These are phyloP conservation scores for Theretra japonica DNA, from an alignment of 2,888 invertebrate species.

Conservation along the genomic window DNA sequence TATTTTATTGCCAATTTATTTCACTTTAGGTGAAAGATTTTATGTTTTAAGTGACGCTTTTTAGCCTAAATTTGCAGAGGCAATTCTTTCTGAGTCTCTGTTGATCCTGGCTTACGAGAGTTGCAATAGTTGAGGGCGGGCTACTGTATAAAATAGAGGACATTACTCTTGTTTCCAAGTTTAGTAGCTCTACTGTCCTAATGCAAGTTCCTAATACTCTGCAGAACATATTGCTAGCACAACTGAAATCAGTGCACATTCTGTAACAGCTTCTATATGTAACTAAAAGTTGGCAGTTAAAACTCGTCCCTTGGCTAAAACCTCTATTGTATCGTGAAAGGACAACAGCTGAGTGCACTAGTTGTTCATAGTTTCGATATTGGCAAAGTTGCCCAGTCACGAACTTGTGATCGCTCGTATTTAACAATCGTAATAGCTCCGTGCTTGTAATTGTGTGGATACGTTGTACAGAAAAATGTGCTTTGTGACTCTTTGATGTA, in stretches of 20 bases:
- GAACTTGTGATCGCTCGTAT: constrained; percentile 36
- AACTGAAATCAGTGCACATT: not conserved
- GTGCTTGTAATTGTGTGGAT: constrained; percentile 11
- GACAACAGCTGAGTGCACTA: constrained; percentile 62
- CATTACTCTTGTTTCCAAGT: too few species aligned
- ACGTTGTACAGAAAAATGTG: constrained; percentile 2
- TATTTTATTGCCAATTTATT: too few species aligned
- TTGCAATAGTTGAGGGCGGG: too few species aligned
- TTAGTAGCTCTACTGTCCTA: too few species aligned
- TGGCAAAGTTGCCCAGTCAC: constrained; percentile 62
- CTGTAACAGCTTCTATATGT: not conserved
- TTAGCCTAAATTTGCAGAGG: too few species aligned
- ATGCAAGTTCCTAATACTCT: too few species aligned
- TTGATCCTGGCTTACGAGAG: too few species aligned
- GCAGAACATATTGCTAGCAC: not conserved
- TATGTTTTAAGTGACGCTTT: too few species aligned
- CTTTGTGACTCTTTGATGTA: not conserved
- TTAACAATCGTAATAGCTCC: constrained; percentile 25
- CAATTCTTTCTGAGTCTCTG: too few species aligned
- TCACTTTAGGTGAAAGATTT: too few species aligned
- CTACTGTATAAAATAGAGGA: too few species aligned
- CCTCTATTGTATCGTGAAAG: constrained; percentile 51
- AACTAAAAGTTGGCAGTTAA: constrained; percentile 26
- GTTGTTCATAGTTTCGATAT: constrained; percentile 59
- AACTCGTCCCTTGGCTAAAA: constrained; percentile 18